A percentile compares a stretch with the other conserved stretches of the same genome.
Conservation (phyloP, 2,113 vertebrate species). For the Thryonomys swinderianus region DNA sequence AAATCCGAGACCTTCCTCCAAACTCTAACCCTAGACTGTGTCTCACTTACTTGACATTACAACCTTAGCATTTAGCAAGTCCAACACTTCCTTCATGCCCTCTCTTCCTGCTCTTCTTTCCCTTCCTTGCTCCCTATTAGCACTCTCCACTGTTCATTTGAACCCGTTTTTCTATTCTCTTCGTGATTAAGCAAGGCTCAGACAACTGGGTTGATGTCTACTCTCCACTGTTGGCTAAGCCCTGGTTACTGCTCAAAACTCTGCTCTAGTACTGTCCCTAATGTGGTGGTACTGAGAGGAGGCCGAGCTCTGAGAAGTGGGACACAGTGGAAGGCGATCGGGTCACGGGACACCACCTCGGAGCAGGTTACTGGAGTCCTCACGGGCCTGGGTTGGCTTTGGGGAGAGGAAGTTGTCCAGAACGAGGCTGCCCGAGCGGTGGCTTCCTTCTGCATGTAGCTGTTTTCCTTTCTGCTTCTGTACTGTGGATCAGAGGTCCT, state of each 20-base stretch:
- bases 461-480: neutral
- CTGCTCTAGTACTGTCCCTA: neutral
- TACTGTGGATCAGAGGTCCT: neutral
- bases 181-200: neutral
- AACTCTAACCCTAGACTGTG: neutral
- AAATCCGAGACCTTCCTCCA: neutral
- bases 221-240: neutral
- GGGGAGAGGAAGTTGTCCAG: neutral
- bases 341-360: rapidly evolving
- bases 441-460: no score
- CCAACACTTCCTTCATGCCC: neutral
- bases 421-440: no score
- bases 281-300: neutral
- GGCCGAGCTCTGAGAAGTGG: neutral
- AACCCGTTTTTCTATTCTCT: neutral
- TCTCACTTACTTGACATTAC: neutral
- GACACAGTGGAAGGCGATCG: neutral
- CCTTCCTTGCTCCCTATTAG: neutral
- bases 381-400: neutral
- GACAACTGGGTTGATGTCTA: neutral
- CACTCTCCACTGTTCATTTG: rapidly evolving
- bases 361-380: neutral
- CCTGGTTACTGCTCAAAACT: neutral
- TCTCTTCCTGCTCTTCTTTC: neutral
- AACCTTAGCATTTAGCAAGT: neutral